phyloP scores from a whole-genome alignment of 1,140 invertebrate species.

The Archivesica marissinica region DNA sequence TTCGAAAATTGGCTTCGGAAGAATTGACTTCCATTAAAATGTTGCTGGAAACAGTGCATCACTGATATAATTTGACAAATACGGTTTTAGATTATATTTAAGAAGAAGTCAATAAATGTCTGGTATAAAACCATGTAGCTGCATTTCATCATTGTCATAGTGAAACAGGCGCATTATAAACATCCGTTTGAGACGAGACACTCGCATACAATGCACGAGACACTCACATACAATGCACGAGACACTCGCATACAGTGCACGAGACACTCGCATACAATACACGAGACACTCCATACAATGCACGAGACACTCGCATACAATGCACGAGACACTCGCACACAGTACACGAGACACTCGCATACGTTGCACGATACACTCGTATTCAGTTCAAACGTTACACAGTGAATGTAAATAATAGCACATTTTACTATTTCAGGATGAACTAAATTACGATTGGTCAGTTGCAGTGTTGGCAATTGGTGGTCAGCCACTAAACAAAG shows the following conservation, averaged over 20 bases:
- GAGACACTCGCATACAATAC: neutral
- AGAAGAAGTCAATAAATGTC: no score
- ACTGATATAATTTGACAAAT: no score
- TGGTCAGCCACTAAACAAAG: slow-evolving; percentile 37
- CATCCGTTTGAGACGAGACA: no score
- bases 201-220: no score
- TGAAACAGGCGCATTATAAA: no score
- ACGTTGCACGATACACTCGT: neutral
- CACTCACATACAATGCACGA: neutral
- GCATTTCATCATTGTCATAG: no score
- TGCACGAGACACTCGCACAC: neutral
- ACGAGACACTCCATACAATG: neutral
- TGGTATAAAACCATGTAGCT: no score
- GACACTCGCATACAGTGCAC: neutral
- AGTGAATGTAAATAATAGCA: neutral
- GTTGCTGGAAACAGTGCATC: no score
- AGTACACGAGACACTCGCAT: neutral
- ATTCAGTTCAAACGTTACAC: neutral
- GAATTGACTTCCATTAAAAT: no score
- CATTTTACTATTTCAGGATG: slow-evolving; percentile 1
- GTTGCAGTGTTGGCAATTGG: neutral
- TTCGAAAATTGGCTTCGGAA: no score
- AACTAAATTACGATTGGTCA: neutral
- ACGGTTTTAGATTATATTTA: no score
- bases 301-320: neutral